Evolutionary conservation across 2,797 vertebrate species (phyloP).

Genomic region (Oryzias dopingdopingensis): DNA sequence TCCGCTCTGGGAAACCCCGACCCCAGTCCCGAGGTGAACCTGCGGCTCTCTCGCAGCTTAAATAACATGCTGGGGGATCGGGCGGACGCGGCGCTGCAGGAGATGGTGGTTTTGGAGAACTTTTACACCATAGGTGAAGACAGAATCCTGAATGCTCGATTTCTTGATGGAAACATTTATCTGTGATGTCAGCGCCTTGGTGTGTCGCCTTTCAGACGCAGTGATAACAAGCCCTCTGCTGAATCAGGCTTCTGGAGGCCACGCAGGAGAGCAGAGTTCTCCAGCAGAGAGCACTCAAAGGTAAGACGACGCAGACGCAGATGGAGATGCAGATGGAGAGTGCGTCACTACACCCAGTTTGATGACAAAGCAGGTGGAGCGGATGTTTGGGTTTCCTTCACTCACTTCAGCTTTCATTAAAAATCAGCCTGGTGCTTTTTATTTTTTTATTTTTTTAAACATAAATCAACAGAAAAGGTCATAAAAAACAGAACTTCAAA

Average conservation of each 20-base stretch:
- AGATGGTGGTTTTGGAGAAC: conserved; percentile 52
- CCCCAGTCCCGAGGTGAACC: conserved; percentile 12
- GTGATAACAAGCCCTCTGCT: conserved; percentile 53
- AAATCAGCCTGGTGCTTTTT: no score
- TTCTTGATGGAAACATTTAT: background rate
- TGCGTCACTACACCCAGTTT: no score
- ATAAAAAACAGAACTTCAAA: no score
- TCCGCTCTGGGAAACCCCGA: conserved; percentile 16
- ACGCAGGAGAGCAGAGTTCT: conserved; percentile 3
- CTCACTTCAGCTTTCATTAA: background rate
- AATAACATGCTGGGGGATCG: background rate
- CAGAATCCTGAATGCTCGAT: no score
- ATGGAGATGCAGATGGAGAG: no score
- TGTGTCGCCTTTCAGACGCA: conserved; percentile 46
- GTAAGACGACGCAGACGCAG: conserved; percentile 31
- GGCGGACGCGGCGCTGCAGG: conserved; percentile 19
- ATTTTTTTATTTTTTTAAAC: no score
- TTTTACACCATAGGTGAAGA: conserved; percentile 54
- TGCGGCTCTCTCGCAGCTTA: conserved; percentile 17
- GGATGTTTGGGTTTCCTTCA: background rate
- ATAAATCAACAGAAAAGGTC: no score
- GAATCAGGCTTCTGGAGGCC: background rate
- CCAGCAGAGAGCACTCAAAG: conserved; percentile 54
- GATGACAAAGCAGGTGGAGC: background rate
- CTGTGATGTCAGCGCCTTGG: background rate